A percentile compares a stretch with the other conserved stretches of the same genome.
phyloP scores from a whole-genome alignment of 2,888 invertebrate genomes.

The Ennomos erosarius region DNA sequence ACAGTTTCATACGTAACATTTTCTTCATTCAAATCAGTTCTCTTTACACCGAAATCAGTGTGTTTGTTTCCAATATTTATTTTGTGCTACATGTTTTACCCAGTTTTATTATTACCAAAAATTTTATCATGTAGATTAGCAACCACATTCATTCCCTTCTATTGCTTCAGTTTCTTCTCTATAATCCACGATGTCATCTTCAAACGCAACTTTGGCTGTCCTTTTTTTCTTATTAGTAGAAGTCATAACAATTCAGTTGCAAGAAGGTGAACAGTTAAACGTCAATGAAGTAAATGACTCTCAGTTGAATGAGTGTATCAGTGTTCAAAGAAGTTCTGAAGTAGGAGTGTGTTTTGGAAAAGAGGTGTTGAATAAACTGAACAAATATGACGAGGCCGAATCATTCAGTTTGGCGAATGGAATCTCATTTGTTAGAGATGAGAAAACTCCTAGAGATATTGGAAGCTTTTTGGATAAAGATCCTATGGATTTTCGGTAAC shows the following conservation, averaged over 20 bases:
- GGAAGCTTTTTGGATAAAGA: slow-evolving; percentile 89
- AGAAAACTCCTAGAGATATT: slow-evolving; percentile 87
- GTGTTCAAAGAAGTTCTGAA: slow-evolving; percentile 69
- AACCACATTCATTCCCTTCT: neutral
- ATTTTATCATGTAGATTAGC: no score
- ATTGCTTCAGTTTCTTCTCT: slow-evolving; percentile 1
- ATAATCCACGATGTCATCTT: slow-evolving; percentile 41
- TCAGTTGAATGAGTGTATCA: slow-evolving; percentile 73
- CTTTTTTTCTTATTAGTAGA: slow-evolving; percentile 48
- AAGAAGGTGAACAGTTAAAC: slow-evolving; percentile 71
- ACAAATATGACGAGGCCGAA: slow-evolving; percentile 87
- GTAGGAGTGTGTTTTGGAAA: slow-evolving; percentile 88
- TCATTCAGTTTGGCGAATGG: slow-evolving; percentile 88
- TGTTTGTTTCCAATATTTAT: neutral
- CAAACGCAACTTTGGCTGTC: slow-evolving; percentile 12
- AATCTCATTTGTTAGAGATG: slow-evolving; percentile 87
- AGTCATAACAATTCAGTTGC: slow-evolving; percentile 70
- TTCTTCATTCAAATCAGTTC: slow-evolving; percentile 61
- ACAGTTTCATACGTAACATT: slow-evolving; percentile 68
- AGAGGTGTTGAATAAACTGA: slow-evolving; percentile 88
- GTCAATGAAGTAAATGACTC: slow-evolving; percentile 65
- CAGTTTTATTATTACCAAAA: slow-evolving; percentile 3
- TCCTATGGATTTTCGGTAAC: slow-evolving; percentile 89
- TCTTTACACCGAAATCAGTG: slow-evolving; percentile 31
- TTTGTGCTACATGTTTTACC: neutral